phyloP scores from a whole-genome alignment of 92 coral and sea anemone genomes.

The Actinernus sp. region DNA sequence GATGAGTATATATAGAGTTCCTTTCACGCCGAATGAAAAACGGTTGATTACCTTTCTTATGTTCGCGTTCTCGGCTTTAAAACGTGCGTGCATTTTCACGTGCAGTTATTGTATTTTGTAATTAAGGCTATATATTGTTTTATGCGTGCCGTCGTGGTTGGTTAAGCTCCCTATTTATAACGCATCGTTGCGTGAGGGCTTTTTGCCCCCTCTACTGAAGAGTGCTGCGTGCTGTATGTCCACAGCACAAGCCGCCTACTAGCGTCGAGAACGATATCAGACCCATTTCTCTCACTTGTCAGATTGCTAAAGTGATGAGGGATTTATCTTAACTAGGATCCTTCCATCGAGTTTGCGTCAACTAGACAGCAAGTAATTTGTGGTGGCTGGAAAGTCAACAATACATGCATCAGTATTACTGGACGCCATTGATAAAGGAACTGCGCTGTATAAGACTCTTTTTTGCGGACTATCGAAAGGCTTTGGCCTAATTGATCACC shows the following conservation, averaged over 20 bases:
- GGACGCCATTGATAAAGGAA: slow-evolving; percentile 41
- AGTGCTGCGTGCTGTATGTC: too few species aligned
- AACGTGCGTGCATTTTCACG: too few species aligned
- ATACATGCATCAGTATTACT: slow-evolving; percentile 36
- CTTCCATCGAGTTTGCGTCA: slow-evolving; percentile 8
- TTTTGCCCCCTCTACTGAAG: too few species aligned
- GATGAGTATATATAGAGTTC: too few species aligned
- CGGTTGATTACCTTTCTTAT: too few species aligned
- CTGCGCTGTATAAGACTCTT: slow-evolving; percentile 18
- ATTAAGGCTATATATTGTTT: too few species aligned
- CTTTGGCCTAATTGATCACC: slow-evolving; percentile 38
- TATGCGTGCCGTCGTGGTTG: too few species aligned
- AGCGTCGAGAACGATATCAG: slow-evolving; percentile 32
- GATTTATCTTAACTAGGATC: slow-evolving; percentile 15
- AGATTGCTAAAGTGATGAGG: slow-evolving; percentile 52
- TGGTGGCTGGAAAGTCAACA: slow-evolving; percentile 49
- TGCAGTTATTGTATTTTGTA: too few species aligned
- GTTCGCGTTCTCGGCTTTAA: background rate
- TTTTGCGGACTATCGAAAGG: slow-evolving; percentile 53
- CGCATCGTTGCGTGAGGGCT: too few species aligned
- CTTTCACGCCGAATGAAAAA: too few species aligned
- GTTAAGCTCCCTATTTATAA: too few species aligned
- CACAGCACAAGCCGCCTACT: slow-evolving; percentile 23
- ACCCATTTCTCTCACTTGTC: slow-evolving; percentile 31
- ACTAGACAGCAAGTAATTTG: slow-evolving; percentile 42